Conservation (phyloP, 2,888 invertebrate species). For the Lapara coniferarum region DNA sequence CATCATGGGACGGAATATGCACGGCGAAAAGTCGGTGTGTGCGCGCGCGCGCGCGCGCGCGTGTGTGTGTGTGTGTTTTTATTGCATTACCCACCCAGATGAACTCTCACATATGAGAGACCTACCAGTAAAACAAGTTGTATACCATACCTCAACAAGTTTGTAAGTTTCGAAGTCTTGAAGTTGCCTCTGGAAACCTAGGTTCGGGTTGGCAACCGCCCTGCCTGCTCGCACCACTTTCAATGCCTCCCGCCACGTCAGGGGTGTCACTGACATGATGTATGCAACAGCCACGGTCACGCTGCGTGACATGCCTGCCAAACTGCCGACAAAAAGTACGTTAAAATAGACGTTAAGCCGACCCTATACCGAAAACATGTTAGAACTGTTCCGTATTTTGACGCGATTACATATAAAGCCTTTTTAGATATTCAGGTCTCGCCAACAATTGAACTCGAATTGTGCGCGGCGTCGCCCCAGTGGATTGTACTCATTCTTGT, state of each 20-base stretch:
- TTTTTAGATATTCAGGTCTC: conserved; percentile 17
- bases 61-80: too few species aligned
- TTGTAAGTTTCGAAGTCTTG: conserved; percentile 94
- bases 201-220: conserved; percentile 97
- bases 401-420: background rate
- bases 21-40: too few species aligned
- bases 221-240: conserved; percentile 96
- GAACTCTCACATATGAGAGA: too few species aligned
- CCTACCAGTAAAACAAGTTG: too few species aligned
- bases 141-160: conserved; percentile 91
- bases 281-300: conserved; percentile 98
- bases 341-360: conserved; percentile 22
- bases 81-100: too few species aligned
- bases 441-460: background rate
- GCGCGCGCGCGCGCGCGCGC: too few species aligned
- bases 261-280: conserved; percentile 95
- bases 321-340: conserved; percentile 74
- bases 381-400: background rate
- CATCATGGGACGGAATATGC: too few species aligned
- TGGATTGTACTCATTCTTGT: conserved; percentile 10
- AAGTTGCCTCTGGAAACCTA: conserved; percentile 97
- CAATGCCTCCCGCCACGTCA: conserved; percentile 95
- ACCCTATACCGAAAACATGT: background rate
- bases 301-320: conserved; percentile 98
- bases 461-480: background rate